Conservation (phyloP, 2,888 invertebrate species). For the Napeogenes sylphis region DNA sequence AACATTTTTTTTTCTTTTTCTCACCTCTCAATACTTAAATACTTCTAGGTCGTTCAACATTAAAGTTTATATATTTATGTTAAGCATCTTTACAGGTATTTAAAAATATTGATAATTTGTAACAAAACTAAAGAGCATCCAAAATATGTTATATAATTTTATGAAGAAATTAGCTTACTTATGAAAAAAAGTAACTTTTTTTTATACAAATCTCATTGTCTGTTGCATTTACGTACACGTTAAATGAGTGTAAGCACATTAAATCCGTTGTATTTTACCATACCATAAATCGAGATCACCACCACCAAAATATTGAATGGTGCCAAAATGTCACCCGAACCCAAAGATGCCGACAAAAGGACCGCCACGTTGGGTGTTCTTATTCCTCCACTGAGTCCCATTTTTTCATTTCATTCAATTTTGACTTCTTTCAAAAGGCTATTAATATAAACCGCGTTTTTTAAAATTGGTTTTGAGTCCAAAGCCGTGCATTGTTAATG, state of each 20-base stretch:
- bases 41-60: background rate
- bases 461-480: conserved; percentile 70
- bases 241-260: conserved; percentile 35
- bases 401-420: conserved; percentile 78
- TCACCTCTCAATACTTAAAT: conserved; percentile 47
- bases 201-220: background rate
- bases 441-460: conserved; percentile 77
- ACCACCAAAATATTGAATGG: conserved; percentile 76
- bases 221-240: conserved; percentile 8
- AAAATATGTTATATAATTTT: too few species aligned
- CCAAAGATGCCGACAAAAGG: conserved; percentile 72
- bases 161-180: too few species aligned
- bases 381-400: conserved; percentile 67
- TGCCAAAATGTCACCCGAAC: conserved; percentile 76
- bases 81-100: too few species aligned
- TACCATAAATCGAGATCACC: conserved; percentile 73
- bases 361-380: conserved; percentile 75
- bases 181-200: too few species aligned
- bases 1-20: conserved; percentile 61
- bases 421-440: conserved; percentile 78
- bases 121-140: too few species aligned
- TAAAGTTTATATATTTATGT: too few species aligned
- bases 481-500: conserved; percentile 69
- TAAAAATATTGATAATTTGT: too few species aligned
- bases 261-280: conserved; percentile 60